Percentiles rank a stretch among this genome's conserved stretches.
Conservation (phyloP, 2,797 vertebrate genomes). For the Pelobates cultripes region DNA sequence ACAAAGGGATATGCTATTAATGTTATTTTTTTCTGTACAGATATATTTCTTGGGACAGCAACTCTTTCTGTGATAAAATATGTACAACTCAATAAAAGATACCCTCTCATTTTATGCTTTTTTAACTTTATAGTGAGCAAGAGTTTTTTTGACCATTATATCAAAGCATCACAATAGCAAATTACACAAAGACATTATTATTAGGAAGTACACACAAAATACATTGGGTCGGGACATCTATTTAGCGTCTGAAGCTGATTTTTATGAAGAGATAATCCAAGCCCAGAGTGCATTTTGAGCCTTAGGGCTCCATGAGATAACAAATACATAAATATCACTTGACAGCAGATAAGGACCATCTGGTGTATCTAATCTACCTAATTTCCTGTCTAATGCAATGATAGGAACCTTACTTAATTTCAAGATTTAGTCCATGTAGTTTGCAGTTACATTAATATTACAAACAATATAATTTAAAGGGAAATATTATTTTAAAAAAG, state of each 20-base stretch:
- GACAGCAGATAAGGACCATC: constrained; percentile 54
- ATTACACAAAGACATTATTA: constrained; percentile 11
- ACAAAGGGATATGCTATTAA: too few species aligned
- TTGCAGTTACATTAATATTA: neutral
- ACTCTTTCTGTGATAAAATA: too few species aligned
- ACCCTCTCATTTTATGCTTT: too few species aligned
- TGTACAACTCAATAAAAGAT: too few species aligned
- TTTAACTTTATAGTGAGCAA: too few species aligned
- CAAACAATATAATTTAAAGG: neutral
- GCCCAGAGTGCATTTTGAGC: constrained; percentile 50
- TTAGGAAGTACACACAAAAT: constrained; percentile 29
- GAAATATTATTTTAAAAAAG: neutral
- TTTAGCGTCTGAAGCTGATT: constrained; percentile 49
- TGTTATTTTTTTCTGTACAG: too few species aligned
- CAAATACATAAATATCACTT: constrained; percentile 51
- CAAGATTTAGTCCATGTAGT: neutral
- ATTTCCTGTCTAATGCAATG: constrained; percentile 54
- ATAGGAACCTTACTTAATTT: constrained; percentile 45
- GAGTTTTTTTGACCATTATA: too few species aligned
- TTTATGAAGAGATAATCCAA: constrained; percentile 53
- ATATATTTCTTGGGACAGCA: too few species aligned
- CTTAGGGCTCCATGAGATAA: constrained; percentile 49
- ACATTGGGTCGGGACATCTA: constrained; percentile 29
- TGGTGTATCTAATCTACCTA: constrained; percentile 48
- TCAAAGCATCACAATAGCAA: constrained; percentile 16